Base-by-base conservation (phyloP, 2,113 vertebrate species). In the Sander vitreus region DNA sequence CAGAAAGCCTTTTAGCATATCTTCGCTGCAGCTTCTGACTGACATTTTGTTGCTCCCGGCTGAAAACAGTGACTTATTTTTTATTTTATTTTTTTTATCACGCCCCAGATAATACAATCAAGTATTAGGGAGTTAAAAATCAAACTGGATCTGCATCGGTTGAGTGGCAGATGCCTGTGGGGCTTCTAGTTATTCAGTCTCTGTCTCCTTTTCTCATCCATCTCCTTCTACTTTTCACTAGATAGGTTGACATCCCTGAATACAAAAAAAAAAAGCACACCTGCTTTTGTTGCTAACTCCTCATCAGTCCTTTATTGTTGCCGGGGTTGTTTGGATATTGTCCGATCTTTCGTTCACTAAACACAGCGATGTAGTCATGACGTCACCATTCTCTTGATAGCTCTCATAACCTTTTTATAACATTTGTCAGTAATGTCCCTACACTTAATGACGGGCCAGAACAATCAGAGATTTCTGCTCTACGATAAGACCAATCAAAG, bases 401-500 rank as follows among this genome's bases (percentile, higher is more conserved):
- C 77, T 36, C 75, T 75, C 78, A 65, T 68, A 72, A 82, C 79
- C 67, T 79, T 64, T 57, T 80, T 5, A 63, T 71, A 43, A 65
- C 73, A 36, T 84, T 85, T 60, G 58, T 55, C 72, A 65, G 47
- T 58, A 74, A 88, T 80, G 67, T 88, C 69, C 48, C 39, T 21
- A 3, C 48, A 45, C 78, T 14, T 89, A 90, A 94, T 87, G 83
- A 78, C 69, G n/a, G 80, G 66, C 77, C 82, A 47, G 50, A 77
- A 30, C 74, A 21, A 58, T 19, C 69, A 10, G 11, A 89, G 93
- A 94, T 92, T 81, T 72, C 47, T 78, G 58, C 76, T 80, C 53
- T 43, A 16, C 45, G 94, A 95, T 95, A 93, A 92, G 83, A 63
- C 33, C 76, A 91, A 93, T 94, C 90, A 91, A 86, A 89, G 86